Base-by-base conservation (phyloP, 2,888 invertebrate genomes). In the Helleia helle region DNA sequence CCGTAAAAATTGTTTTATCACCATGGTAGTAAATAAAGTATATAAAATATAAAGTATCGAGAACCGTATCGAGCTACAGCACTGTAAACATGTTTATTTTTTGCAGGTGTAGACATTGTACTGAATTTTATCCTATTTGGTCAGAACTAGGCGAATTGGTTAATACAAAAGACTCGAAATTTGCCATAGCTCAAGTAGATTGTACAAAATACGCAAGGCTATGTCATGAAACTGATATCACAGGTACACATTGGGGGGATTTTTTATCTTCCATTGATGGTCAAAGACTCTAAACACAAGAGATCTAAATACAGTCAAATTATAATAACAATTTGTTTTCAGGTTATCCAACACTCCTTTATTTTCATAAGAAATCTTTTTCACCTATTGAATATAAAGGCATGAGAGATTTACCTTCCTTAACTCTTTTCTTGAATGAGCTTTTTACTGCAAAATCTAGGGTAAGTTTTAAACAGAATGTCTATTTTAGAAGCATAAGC, bases 41-140 rank as follows among this genome's bases (percentile, higher is more conserved):
- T 14, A 14, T 6, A 36, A 30, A 40, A 12, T n/a, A 25, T 40
- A 25, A 18, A 18, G 40, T 15, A 41, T 42, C 18, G 29, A 8
- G 12, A 11, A 17, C 28, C 6, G 28, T 5, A 4, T 17, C 5
- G 12, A 7, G 15, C 2, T 27, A 17, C 38, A 29, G 12, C 13
- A 25, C 11, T 22, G 24, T 30, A n/a, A n/a, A 22, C n/a, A 34
- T 30, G 15, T 40, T 44, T 31, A 38, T 59, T 62, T 36, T 13
- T 34, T 42, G n/a, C 45, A 94, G 96, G 95, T 95, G 95, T 62
- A 92, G 92, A 0, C 93, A 95, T 65, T 95, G 95, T 66, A 91
- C 92, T 67, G 86, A 88, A 56, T 86, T 94, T 41, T 86, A 87
- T 15, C 93, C 93, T 14, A 91, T 89, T 36, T 94, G 93, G 93